Conservation (phyloP, 2,888 invertebrate genomes). For the Mantis religiosa region DNA sequence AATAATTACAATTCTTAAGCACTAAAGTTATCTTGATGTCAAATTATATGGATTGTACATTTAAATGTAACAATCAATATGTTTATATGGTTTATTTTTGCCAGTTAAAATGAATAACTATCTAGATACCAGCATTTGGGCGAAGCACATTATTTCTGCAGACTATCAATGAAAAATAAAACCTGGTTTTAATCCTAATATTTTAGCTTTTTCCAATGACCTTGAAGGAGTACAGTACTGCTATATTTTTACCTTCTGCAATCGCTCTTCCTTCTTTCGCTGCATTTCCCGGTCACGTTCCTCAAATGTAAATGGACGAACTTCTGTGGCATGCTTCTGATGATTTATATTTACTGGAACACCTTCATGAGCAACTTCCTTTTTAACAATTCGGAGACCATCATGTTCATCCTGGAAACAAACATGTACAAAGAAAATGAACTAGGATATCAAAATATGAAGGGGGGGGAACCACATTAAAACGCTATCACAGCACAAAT, state of each 20-base stretch:
- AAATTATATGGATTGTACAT: too few species aligned
- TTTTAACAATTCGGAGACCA: not conserved
- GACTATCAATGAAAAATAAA: too few species aligned
- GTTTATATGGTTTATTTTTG: too few species aligned
- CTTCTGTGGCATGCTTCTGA: constrained; percentile 29
- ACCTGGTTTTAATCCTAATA: too few species aligned
- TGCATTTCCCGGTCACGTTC: constrained; percentile 55
- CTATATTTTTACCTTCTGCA: constrained; percentile 45
- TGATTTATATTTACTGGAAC: not conserved
- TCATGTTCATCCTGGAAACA: not conserved
- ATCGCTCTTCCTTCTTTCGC: constrained; percentile 56
- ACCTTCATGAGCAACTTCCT: not conserved
- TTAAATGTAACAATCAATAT: too few species aligned
- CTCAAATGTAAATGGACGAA: constrained; percentile 66
- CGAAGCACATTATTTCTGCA: too few species aligned
- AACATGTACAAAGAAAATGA: not conserved
- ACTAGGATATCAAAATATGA: not conserved
- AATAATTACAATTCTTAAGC: too few species aligned
- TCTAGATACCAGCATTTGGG: too few species aligned
- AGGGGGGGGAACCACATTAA: too few species aligned
- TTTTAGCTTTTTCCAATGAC: not conserved
- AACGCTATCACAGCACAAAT: too few species aligned
- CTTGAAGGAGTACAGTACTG: not conserved
- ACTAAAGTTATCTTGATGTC: too few species aligned
- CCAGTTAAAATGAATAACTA: too few species aligned